Percentiles rank a stretch among this genome's conserved stretches.
Evolutionary conservation across 2,888 invertebrate genomes (phyloP).

Genomic region (Mythimna loreyi): DNA sequence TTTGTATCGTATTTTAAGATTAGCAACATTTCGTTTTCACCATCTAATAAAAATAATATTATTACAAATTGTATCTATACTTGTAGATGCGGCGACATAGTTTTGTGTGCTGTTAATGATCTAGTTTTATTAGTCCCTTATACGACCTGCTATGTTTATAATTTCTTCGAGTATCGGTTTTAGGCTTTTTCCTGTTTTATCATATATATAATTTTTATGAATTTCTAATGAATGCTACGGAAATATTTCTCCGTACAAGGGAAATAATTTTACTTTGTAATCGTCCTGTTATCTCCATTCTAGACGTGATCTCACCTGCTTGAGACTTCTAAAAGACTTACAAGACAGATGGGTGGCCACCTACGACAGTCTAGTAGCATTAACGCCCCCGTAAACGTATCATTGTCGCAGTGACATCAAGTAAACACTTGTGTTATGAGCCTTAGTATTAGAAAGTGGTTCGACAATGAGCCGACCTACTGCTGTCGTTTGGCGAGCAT

Average conservation of each 20-base stretch:
- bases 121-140: too few species aligned
- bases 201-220: too few species aligned
- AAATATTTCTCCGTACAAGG: background rate
- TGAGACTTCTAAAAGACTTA: slow-evolving; percentile 15
- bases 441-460: slow-evolving; percentile 68
- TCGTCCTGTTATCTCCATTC: background rate
- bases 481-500: slow-evolving; percentile 68
- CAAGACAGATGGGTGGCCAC: slow-evolving; percentile 21
- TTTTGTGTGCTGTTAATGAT: background rate
- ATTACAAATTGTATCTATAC: background rate
- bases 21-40: background rate
- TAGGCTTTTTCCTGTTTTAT: background rate
- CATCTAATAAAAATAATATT: background rate
- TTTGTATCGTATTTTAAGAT: slow-evolving; percentile 21
- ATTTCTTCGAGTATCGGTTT: background rate
- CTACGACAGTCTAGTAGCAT: slow-evolving; percentile 39
- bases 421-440: slow-evolving; percentile 68
- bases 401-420: slow-evolving; percentile 64
- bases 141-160: background rate
- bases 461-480: slow-evolving; percentile 65
- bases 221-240: background rate
- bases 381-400: slow-evolving; percentile 60
- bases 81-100: background rate
- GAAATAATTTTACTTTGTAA: background rate
- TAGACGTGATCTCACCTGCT: background rate